These are phyloP conservation scores for Plectrocnemia conspersa DNA, from an alignment of 1,140 invertebrate genomes.

Conservation along the genomic window DNA sequence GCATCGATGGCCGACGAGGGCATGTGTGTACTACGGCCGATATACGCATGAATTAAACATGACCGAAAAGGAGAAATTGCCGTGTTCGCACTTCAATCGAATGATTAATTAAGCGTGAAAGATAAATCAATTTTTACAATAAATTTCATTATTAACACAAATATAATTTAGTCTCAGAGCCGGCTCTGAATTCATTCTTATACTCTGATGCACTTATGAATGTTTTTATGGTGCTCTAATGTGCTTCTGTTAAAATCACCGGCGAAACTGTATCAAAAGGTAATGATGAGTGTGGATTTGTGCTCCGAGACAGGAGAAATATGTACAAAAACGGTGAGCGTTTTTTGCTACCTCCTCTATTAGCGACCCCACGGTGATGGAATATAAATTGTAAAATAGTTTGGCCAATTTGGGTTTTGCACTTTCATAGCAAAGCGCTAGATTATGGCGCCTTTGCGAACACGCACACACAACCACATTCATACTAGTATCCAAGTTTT, in stretches of 20 bases:
- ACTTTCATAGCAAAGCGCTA: too few species aligned
- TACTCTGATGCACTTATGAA: background rate
- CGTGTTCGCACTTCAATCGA: background rate
- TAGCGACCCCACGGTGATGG: constrained; percentile 13
- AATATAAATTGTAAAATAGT: constrained; percentile 16
- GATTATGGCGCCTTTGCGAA: too few species aligned
- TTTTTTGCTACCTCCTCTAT: constrained; percentile 8
- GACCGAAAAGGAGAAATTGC: background rate
- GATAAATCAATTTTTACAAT: too few species aligned
- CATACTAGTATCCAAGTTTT: too few species aligned
- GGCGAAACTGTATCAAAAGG: constrained; percentile 13
- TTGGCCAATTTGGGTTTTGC: constrained; percentile 13
- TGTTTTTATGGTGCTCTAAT: background rate
- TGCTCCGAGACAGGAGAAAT: background rate
- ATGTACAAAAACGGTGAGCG: background rate
- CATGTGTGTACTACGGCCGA: background rate
- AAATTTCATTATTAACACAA: too few species aligned
- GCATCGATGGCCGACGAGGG: background rate
- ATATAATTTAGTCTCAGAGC: too few species aligned
- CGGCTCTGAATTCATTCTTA: background rate
- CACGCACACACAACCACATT: too few species aligned
- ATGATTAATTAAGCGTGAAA: too few species aligned
- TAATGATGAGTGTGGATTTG: constrained; percentile 12
- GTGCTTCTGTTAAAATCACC: background rate
- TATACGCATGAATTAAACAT: constrained; percentile 7